phyloP scores from a whole-genome alignment of 1,140 invertebrate genomes.

The Pararge aegeria region DNA sequence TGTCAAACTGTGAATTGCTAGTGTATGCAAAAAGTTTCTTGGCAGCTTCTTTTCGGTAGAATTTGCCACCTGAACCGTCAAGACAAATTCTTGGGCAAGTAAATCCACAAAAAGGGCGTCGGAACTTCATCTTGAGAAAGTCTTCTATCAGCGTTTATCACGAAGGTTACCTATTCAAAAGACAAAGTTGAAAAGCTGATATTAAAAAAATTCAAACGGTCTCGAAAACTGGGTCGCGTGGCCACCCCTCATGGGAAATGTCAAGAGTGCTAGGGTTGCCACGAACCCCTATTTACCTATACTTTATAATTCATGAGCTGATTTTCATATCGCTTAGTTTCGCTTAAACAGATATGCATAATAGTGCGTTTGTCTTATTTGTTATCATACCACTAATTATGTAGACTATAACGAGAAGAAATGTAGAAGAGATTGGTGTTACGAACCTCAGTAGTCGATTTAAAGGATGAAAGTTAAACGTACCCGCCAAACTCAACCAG shows the following conservation, averaged over 20 bases:
- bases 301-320: neutral
- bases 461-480: too few species aligned
- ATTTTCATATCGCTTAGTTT: neutral
- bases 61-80: too few species aligned
- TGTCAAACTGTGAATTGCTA: too few species aligned
- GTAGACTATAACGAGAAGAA: too few species aligned
- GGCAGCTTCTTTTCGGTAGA: too few species aligned
- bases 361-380: neutral
- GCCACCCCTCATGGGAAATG: slow-evolving; percentile 21
- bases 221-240: slow-evolving; percentile 23
- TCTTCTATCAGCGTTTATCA: neutral
- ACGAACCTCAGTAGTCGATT: too few species aligned
- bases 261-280: slow-evolving; percentile 15
- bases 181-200: slow-evolving; percentile 17
- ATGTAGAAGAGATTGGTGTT: too few species aligned
- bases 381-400: too few species aligned
- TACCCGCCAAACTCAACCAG: too few species aligned
- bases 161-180: slow-evolving; percentile 2
- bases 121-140: neutral
- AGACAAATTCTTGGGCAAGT: too few species aligned
- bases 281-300: neutral
- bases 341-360: neutral
- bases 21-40: too few species aligned
- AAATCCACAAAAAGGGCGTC: neutral
- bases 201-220: slow-evolving; percentile 20